Evolutionary conservation across 2,797 vertebrate species (phyloP).

Genomic region (Pseudomugil tenellus): DNA sequence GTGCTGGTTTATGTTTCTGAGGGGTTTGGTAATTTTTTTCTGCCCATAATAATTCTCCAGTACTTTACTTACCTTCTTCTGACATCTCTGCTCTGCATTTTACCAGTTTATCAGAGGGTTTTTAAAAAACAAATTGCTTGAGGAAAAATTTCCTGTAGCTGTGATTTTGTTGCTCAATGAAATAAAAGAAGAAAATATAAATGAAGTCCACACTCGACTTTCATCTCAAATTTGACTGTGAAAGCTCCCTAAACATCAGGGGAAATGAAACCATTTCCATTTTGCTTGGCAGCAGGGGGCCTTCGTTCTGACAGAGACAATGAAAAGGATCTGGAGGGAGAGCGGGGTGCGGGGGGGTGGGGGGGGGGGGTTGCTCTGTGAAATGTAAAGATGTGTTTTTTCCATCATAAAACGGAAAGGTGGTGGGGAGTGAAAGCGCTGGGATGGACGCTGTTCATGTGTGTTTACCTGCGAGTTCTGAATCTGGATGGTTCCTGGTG

Average conservation of each 20-base stretch:
- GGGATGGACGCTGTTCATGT: neutral
- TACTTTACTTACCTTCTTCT: neutral
- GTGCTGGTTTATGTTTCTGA: slow-evolving; percentile 10
- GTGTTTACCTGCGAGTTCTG: slow-evolving; percentile 93
- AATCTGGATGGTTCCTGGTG: slow-evolving; percentile 95
- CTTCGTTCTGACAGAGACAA: slow-evolving; percentile 54
- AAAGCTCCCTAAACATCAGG: slow-evolving; percentile 36
- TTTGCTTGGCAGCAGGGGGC: slow-evolving; percentile 52
- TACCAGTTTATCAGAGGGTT: neutral
- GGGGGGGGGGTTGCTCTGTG: neutral
- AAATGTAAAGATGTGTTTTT: slow-evolving; percentile 41
- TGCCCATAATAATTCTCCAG: slow-evolving; percentile 9
- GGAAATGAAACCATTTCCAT: slow-evolving; percentile 59
- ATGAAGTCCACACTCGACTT: slow-evolving; percentile 13
- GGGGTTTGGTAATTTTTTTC: slow-evolving; percentile 18
- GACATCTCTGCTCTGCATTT: neutral
- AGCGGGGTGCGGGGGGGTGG: too few relatives aligned
- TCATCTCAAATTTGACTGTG: slow-evolving; percentile 24
- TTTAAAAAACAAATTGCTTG: neutral
- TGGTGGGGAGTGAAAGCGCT: slow-evolving; percentile 20
- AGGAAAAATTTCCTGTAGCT: neutral
- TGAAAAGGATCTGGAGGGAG: slow-evolving; percentile 33
- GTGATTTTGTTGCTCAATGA: too few relatives aligned
- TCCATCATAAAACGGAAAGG: slow-evolving; percentile 55
- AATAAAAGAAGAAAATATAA: too few relatives aligned